Percentiles rank a stretch among this genome's conserved stretches.
phyloP scores from a whole-genome alignment of 2,113 vertebrate genomes.

The Daphoenositta chrysoptera region DNA sequence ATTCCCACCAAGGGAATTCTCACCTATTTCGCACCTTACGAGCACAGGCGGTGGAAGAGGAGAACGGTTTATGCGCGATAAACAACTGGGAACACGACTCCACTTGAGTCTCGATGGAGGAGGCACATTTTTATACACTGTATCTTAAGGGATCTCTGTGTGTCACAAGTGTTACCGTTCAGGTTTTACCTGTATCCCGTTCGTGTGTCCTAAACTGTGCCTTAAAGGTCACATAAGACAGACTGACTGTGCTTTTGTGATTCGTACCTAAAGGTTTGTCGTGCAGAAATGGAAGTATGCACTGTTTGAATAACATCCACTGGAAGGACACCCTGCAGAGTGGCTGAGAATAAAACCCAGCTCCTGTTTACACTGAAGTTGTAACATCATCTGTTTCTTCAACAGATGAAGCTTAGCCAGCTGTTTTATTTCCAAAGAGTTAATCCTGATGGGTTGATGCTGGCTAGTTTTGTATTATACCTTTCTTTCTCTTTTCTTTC shows the following conservation, averaged over 20 bases:
- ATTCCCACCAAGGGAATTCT: background rate
- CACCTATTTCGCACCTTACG: background rate
- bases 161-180: background rate
- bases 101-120: background rate
- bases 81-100: background rate
- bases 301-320: background rate
- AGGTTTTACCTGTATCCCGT: background rate
- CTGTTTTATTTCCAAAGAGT: background rate
- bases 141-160: fast-evolving
- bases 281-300: background rate
- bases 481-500: background rate
- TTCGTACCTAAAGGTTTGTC: background rate
- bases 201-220: background rate
- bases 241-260: background rate
- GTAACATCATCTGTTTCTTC: background rate
- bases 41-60: background rate
- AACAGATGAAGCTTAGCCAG: background rate
- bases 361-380: background rate
- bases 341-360: background rate
- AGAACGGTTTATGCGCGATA: background rate
- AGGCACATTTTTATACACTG: background rate
- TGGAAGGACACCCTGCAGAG: background rate
- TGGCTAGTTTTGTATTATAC: background rate
- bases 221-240: background rate
- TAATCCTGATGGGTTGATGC: background rate